These are phyloP conservation scores for Limnodromus scolopaceus DNA, from an alignment of 2,797 vertebrate species.

Conservation along the genomic window DNA sequence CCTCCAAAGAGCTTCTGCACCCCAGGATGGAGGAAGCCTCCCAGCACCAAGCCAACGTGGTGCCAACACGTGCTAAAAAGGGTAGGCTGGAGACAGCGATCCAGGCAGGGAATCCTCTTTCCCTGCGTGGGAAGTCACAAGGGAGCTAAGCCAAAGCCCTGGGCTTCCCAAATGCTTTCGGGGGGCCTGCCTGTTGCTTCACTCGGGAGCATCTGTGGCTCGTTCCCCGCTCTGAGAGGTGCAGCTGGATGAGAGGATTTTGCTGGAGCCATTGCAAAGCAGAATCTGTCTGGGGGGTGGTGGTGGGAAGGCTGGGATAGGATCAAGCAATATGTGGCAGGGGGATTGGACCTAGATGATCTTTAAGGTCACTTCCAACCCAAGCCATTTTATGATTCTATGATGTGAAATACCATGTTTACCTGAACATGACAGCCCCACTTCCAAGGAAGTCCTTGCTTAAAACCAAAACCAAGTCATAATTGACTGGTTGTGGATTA, in stretches of 20 bases:
- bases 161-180: rapidly evolving
- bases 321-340: not conserved
- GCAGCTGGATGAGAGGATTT: rapidly evolving
- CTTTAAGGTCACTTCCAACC: not conserved
- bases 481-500: not conserved
- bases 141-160: not conserved
- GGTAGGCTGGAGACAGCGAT: not conserved
- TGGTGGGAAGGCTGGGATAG: not conserved
- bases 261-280: not conserved
- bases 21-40: not conserved
- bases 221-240: rapidly evolving
- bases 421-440: not conserved
- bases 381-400: not conserved
- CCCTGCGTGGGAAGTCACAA: not conserved
- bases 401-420: not conserved
- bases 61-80: not conserved
- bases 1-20: not conserved
- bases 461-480: not conserved
- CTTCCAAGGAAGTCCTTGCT: not conserved
- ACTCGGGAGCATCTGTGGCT: rapidly evolving
- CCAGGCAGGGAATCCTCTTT: too few species aligned
- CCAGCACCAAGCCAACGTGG: not conserved
- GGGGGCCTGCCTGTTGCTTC: not conserved
- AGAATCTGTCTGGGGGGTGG: not conserved
- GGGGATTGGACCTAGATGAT: not conserved